Evolutionary conservation across 1,140 invertebrate genomes (phyloP), one percentile per base, ranked within the genome.

Genomic region (Drosophila lacertosa): DNA sequence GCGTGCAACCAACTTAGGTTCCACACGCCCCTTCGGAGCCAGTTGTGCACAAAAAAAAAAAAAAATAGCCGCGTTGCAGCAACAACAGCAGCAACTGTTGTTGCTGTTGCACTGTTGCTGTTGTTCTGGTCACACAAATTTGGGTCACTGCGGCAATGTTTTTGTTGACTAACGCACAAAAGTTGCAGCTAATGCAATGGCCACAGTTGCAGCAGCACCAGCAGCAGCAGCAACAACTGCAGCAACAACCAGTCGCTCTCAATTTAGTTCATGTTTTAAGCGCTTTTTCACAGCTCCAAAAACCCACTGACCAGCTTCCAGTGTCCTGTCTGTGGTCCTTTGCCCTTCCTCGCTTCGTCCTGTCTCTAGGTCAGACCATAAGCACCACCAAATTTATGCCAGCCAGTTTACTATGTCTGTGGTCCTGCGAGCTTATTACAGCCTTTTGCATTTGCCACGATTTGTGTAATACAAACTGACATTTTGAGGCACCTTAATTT

Each of bases 131-230:
- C 44, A 62, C 60, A 68, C 18, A 53, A 77, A 88, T 86, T 77
- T 88, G 69, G 81, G 81, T 86, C 82, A 88, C 81, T 86, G 81
- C 81, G 81, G 81, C 84, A 86, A 88, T 86, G 82, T 88, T 88
- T 70, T 76, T 71, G 81, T 86, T 72, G 73, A 86, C 62, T 42
- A 69, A 55, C 42, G 48, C 60, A 68, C 44, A 55, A 69, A 64
- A 63, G 59, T 66, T 58, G 63, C 54, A 58, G 63, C 53, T 58
- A 65, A 65, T 65, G 62, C 58, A 39, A 20, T 16, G 35, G 50
- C 51, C 22, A 45, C 33, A 63, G 48, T 59, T 50, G 44, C 57
- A 68, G 16, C 32, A 62, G 29, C 48, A 29, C 13, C 26, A 48
- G 15, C 33, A 39, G 26, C 18, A 33, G 2, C 24, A 20, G 22